Base-by-base conservation (phyloP, 2,797 vertebrate genomes). In the Rallus crepitans region DNA sequence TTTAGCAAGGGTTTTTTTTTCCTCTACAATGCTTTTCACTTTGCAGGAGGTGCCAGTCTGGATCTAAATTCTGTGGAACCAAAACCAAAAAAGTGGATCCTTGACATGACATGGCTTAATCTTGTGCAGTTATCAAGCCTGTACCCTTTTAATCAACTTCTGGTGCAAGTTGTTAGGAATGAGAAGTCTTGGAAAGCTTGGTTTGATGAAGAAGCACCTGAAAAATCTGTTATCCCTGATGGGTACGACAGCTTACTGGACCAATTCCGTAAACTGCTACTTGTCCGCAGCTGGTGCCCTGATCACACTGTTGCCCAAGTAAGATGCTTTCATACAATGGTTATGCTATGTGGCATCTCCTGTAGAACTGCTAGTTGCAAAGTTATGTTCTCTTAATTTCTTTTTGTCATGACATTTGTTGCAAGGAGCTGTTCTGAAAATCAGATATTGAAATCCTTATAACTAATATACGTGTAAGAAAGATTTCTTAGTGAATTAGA, bases 101-200 rank as follows among this genome's bases (percentile, higher is more conserved):
- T 99, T 96, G 98, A 99, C 75, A 98, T 97, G 56, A 99, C 98
- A 1, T 99, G 98, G 98, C 98, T 99, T 70, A 99, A 99, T 92
- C 97, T 99, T 89, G 98, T 99, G 40, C 98, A 98, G 91, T 97
- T 99, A 45, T 98, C 98, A 30, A 93, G 78, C 28, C 94, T 98
- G 80, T 66, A 94, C 16, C 98, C 94, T 12, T 99, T 99, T 95
- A 95, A 91, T 39, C 96, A 98, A 56, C 98, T 99, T 69, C 97
- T 98, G 69, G 81, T 71, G 17, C 98, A 99, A 97, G 97, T 99
- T 87, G 95, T 88, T 76, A 98, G 96, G 82, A 98, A 98, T 66
- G 98, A 99, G 64, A 98, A 98, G 2, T 87, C 97, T 82, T 99
- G 98, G 99, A 98, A 96, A 92, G 77, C 93, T 33, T 99, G 98